Evolutionary conservation across 2,113 vertebrate genomes (phyloP), one percentile per base, ranked within the genome.

Genomic region (Nothobranchius kuhntae): DNA sequence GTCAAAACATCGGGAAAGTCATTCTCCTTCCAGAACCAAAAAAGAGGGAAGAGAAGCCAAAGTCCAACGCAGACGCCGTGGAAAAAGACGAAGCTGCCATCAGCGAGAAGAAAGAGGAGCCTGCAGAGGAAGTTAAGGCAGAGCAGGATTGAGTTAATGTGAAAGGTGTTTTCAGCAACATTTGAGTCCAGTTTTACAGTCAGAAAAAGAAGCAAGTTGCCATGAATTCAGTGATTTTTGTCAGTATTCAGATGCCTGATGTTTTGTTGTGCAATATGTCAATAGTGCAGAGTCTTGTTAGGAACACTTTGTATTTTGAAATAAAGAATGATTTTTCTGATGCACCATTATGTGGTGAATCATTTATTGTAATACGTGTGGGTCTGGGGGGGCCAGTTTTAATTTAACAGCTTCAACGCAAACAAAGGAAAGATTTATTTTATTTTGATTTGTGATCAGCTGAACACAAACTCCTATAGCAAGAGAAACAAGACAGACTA

Each of bases 1-100:
- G 96, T 86, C 95, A 93, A 70, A 98, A 98, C 2, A 80, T 98
- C 36, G 96, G 96, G 53, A 98, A 98, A 78, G 90, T 98, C 53
- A 87, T 98, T 77, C 90, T 98, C 74, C 93, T 97, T 56, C 94
- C 96, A 10, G 94, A 95, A 24, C 91, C 88, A 15, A 93, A 91
- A 78, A 93, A 93, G 85, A 90, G 93, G 65, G 93, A 96, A 75
- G 83, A 80, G 26, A 70, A 82, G 61, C 56, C 60, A n/a, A 67
- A 69, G 72, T 48, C 75, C 52, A 53, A 46, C 13, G 36, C 73
- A 14, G 76, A 87, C 50, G 57, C 48, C 0, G 70, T 13, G 64
- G 87, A 63, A 48, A 60, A 73, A 68, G 60, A 55, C 7, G 70
- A 80, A 62, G 55, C 74, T 21, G 77, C 30, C 5, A 3, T 24